Evolutionary conservation across 1,140 invertebrate genomes (phyloP).

Genomic region (Oncopeltus fasciatus): DNA sequence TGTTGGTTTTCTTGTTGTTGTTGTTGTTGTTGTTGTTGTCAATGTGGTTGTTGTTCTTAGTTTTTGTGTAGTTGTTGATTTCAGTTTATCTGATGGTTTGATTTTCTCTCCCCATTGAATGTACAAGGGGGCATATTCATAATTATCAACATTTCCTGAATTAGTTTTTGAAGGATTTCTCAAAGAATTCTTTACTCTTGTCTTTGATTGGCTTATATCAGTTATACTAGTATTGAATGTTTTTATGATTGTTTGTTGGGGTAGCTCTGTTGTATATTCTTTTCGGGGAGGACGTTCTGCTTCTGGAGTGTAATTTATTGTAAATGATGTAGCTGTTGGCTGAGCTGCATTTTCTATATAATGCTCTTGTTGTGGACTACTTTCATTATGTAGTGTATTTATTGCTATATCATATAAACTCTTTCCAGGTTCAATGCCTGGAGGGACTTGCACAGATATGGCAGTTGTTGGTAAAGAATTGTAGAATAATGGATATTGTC

Average conservation of each 20-base stretch:
- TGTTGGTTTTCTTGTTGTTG: no score
- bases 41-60: no score
- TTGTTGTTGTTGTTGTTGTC: no score
- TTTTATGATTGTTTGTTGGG: neutral
- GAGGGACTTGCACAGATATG: neutral
- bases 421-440: neutral
- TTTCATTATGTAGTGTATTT: neutral
- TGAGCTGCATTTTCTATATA: neutral
- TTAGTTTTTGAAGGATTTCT: neutral
- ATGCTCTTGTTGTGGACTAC: neutral
- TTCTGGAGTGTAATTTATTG: neutral
- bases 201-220: neutral
- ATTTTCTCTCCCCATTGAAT: constrained; percentile 17
- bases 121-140: constrained; percentile 12
- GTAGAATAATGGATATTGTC: neutral
- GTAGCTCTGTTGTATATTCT: neutral
- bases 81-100: constrained; percentile 8
- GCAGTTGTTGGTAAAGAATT: neutral
- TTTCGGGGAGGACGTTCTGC: neutral
- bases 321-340: neutral
- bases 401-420: constrained; percentile 1
- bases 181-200: neutral
- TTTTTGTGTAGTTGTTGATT: neutral
- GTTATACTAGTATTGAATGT: neutral
- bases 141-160: neutral